phyloP scores from a whole-genome alignment of 2,888 invertebrate genomes.

The Mamestra brassicae region DNA sequence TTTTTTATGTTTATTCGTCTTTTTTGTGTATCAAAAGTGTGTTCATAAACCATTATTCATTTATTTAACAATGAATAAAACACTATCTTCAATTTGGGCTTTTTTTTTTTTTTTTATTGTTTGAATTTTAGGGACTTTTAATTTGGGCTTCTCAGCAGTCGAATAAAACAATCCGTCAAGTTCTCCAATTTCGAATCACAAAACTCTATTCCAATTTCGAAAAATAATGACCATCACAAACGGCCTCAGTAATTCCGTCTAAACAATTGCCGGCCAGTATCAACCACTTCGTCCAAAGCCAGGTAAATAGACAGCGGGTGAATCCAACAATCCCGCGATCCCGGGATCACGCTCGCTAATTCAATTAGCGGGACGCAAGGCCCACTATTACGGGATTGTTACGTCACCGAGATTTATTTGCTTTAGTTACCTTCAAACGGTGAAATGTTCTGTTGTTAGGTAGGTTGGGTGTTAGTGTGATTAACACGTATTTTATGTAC shows the following conservation, averaged over 20 bases:
- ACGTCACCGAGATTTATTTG: conserved; percentile 76
- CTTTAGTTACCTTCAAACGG: conserved; percentile 57
- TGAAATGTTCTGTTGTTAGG: conserved; percentile 46
- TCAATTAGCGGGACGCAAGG: conserved; percentile 74
- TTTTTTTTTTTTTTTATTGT: no score
- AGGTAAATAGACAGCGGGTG: conserved; percentile 70
- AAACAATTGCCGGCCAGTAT: conserved; percentile 55
- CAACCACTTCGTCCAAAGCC: conserved; percentile 64
- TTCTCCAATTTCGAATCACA: not conserved
- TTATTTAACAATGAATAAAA: no score
- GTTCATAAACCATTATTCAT: no score
- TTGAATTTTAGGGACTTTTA: no score
- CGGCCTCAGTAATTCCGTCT: conserved; percentile 37
- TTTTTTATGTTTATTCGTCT: no score
- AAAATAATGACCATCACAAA: conserved; percentile 23
- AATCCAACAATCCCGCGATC: conserved; percentile 67
- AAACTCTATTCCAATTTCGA: conserved; percentile 3
- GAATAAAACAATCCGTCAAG: not conserved
- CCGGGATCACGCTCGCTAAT: conserved; percentile 75
- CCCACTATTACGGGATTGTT: conserved; percentile 73
- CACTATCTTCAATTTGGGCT: not conserved
- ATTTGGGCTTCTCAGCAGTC: not conserved
- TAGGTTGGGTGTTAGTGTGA: conserved; percentile 12
- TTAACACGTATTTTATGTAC: conserved; percentile 5
- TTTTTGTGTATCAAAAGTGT: no score